Evolutionary conservation across 2,888 invertebrate species (phyloP), one percentile per base, ranked within the genome.

Genomic region (Mesoligia furuncula): DNA sequence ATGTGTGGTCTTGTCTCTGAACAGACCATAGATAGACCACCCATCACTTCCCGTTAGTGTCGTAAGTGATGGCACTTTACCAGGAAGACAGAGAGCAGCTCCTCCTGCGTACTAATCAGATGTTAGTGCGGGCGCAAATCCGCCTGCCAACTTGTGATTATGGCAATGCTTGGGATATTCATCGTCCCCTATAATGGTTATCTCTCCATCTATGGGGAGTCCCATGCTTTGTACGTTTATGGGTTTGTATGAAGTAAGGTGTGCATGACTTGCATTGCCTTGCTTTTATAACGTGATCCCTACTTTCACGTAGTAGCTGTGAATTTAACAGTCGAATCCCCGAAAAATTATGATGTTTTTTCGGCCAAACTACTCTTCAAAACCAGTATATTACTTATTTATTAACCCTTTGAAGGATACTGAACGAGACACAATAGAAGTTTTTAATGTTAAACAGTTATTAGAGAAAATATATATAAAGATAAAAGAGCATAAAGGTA

Each of bases 21-120:
- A 67, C n/a, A 61, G 68, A 27, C 48, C 68, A 68, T 74, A 84
- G 84, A 68, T 74, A 84, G 84, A 84, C 84, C 84, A 84, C 84
- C 79, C 81, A 84, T 81, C 84, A 84, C 84, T 84, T 79, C 45
- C 75, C 71, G 79, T 71, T 84, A 84, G 42, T 42, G 81, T 73
- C 62, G 67, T 78, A 81, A 75, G 67, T 81, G 70, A 81, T 84
- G 62, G 75, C 73, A 84, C 59, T 62, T 48, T 84, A 84, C 84
- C 67, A 79, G 84, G 84, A 84, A 84, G 84, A 72, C 70, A 48
- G 69, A 71, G 64, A 20, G 39, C 17, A 59, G 15, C 45, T 45
- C 64, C 70, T 59, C 69, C 75, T 84, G 84, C 81, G 79, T 84
- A 84, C 84, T 84, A 84, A 84, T 84, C 81, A 84, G 84, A 79